Percentiles rank a stretch among this genome's conserved stretches.
These are phyloP conservation scores for Stegostoma tigrinum DNA, from an alignment of 2,113 vertebrate genomes.

Conservation along the genomic window DNA sequence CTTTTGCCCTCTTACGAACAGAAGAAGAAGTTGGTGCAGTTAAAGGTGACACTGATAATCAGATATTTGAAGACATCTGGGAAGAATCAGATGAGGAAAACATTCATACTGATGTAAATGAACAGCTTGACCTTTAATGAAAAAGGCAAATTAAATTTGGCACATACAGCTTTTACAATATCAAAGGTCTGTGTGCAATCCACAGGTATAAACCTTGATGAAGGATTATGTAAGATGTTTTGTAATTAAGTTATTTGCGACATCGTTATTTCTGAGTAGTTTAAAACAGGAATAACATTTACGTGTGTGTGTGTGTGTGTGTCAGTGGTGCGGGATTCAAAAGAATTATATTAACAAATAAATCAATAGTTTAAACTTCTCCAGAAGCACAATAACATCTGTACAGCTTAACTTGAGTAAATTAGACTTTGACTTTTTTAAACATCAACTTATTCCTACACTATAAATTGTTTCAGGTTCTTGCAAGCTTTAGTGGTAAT, in stretches of 20 bases:
- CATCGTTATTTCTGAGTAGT: too few relatives aligned
- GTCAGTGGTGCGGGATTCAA: too few relatives aligned
- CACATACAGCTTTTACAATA: not conserved
- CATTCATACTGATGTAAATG: slow-evolving; percentile 1
- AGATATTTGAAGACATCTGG: not conserved
- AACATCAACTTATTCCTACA: not conserved
- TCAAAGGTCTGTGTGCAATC: slow-evolving; percentile 22
- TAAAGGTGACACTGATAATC: not conserved
- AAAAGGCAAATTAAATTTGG: not conserved
- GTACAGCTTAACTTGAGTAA: not conserved
- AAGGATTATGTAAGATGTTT: not conserved
- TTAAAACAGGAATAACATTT: not conserved
- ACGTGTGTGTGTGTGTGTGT: not conserved
- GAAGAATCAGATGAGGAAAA: not conserved
- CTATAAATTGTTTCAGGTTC: not conserved
- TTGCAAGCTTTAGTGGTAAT: not conserved
- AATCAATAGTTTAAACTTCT: not conserved
- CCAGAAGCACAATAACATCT: not conserved
- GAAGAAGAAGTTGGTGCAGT: not conserved
- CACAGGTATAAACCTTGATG: not conserved
- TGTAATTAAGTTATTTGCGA: not conserved
- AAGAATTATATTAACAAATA: not conserved
- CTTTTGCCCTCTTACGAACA: slow-evolving; percentile 61
- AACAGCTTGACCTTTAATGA: not conserved
- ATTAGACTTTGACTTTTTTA: not conserved